Percentiles rank a stretch among this genome's conserved stretches.
Evolutionary conservation across 2,797 vertebrate genomes (phyloP).

Genomic region (Leptoclinus maculatus): DNA sequence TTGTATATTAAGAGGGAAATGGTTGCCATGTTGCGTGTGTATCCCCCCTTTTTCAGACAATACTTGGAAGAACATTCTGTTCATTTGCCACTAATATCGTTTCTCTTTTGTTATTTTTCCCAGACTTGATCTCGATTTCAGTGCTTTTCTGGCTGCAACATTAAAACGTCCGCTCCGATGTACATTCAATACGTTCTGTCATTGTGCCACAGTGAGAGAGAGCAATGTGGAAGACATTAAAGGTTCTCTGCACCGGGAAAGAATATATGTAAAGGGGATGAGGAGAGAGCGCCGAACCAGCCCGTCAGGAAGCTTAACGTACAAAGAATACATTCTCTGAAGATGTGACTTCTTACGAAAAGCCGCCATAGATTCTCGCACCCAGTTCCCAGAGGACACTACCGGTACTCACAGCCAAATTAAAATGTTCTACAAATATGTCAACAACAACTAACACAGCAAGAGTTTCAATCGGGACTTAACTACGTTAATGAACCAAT

Average conservation of each 20-base stretch:
- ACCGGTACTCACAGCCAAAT: neutral
- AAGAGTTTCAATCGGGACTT: neutral
- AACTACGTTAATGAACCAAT: neutral
- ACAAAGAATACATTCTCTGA: neutral
- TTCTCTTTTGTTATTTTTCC: neutral
- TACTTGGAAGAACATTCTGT: conserved; percentile 20
- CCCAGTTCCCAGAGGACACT: neutral
- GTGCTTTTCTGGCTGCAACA: conserved; percentile 16
- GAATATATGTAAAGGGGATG: neutral
- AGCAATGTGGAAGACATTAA: conserved; percentile 26
- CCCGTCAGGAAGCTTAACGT: neutral
- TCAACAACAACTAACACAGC: neutral
- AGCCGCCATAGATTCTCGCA: neutral
- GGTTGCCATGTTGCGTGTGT: conserved; percentile 14
- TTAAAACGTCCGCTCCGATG: neutral
- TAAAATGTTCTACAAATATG: rapidly evolving
- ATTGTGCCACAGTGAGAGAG: neutral
- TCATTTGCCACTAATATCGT: neutral
- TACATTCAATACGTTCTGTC: conserved; percentile 34
- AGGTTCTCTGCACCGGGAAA: neutral
- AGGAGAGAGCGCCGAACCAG: neutral
- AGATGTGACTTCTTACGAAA: neutral
- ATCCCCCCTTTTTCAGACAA: conserved; percentile 13
- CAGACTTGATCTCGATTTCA: conserved; percentile 16
- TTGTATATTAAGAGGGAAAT: neutral